These are phyloP conservation scores for Parascotia fuliginaria DNA, from an alignment of 2,888 invertebrate species.

Conservation along the genomic window DNA sequence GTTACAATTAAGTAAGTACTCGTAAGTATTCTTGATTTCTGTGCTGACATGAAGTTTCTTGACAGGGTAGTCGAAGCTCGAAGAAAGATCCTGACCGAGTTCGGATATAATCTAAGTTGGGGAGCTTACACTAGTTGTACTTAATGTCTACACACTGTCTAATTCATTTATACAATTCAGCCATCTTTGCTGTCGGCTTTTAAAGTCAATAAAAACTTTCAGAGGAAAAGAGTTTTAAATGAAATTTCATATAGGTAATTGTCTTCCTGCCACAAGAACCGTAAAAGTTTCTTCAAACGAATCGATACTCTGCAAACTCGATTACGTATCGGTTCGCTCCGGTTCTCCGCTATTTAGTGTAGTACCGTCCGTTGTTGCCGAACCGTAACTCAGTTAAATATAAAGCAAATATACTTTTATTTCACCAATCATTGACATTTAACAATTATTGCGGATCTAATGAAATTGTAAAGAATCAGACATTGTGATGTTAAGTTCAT, in stretches of 20 bases:
- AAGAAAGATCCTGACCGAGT: no score
- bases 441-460: conserved; percentile 43
- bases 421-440: conserved; percentile 45
- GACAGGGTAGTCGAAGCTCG: no score
- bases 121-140: no score
- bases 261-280: conserved; percentile 41
- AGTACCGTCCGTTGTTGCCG: conserved; percentile 51
- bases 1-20: no score
- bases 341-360: conserved; percentile 49
- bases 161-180: no score
- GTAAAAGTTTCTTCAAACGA: conserved; percentile 43
- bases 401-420: conserved; percentile 51
- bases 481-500: conserved; percentile 31
- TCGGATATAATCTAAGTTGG: no score
- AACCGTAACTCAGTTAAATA: conserved; percentile 55
- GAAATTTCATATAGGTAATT: conserved; percentile 36
- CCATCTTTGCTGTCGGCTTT: conserved; percentile 4
- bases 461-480: conserved; percentile 40
- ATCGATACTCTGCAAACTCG: conserved; percentile 49
- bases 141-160: no score
- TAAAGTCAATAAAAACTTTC: conserved; percentile 11
- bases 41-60: no score
- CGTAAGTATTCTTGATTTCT: no score
- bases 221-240: conserved; percentile 22
- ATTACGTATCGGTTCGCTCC: conserved; percentile 50